phyloP scores from a whole-genome alignment of 1,140 invertebrate species.

The Zophobas morio region DNA sequence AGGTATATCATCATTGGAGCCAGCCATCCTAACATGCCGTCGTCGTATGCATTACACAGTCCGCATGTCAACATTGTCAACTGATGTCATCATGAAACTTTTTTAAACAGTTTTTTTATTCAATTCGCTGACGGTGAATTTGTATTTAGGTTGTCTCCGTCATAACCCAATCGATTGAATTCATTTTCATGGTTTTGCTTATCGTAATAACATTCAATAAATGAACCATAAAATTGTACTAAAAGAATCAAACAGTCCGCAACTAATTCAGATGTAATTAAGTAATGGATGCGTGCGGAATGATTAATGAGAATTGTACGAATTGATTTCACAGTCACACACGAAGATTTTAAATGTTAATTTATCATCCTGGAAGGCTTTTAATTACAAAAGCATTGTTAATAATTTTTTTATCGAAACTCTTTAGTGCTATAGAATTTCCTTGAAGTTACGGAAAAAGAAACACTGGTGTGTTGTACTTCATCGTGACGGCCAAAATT shows the following conservation, averaged over 20 bases:
- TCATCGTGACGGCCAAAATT: too few species aligned
- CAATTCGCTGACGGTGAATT: constrained; percentile 17
- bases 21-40: constrained; percentile 18
- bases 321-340: constrained; percentile 45
- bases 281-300: constrained; percentile 20
- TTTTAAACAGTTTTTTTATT: constrained; percentile 17
- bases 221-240: constrained; percentile 21
- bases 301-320: constrained; percentile 26
- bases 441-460: too few species aligned
- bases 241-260: constrained; percentile 30
- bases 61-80: constrained; percentile 31
- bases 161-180: not conserved
- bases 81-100: constrained; percentile 48
- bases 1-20: not conserved
- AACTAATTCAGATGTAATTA: constrained; percentile 45
- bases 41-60: constrained; percentile 11
- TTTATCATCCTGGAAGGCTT: constrained; percentile 19
- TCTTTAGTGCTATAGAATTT: not conserved
- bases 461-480: too few species aligned
- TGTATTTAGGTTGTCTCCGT: not conserved
- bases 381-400: constrained; percentile 29
- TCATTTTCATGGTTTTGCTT: not conserved
- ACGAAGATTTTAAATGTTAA: constrained; percentile 39
- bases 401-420: not conserved
- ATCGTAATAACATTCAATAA: not conserved